Conservation (phyloP, 2,797 vertebrate genomes). For the Myioborus melanocephalus region DNA sequence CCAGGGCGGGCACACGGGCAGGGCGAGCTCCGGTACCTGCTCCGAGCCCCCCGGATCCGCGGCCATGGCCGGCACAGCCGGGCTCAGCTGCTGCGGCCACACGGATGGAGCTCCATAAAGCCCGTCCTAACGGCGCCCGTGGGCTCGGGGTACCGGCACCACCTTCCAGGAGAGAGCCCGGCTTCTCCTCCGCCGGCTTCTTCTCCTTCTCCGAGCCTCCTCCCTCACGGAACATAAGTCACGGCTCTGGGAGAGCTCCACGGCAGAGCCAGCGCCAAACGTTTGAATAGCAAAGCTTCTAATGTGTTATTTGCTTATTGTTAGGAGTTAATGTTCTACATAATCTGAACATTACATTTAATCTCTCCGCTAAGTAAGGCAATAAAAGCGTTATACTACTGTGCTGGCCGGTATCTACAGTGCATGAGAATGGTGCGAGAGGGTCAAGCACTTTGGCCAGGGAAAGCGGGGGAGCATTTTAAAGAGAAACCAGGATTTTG, state of each 20-base stretch:
- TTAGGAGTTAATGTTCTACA: slow-evolving; percentile 34
- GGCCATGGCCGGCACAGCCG: not conserved
- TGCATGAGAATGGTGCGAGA: accelerated
- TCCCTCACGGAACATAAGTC: not conserved
- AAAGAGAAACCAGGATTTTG: not conserved
- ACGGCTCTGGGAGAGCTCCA: not conserved
- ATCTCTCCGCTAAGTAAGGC: slow-evolving; percentile 52
- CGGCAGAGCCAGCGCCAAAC: not conserved
- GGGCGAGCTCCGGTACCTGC: not conserved
- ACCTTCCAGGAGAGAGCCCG: not conserved
- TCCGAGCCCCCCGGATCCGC: accelerated
- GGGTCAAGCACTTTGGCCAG: not conserved
- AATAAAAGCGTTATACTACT: slow-evolving; percentile 1
- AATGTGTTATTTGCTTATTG: slow-evolving; percentile 49
- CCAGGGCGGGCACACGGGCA: not conserved
- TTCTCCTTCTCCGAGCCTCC: not conserved
- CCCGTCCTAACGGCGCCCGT: accelerated
- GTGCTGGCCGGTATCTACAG: not conserved
- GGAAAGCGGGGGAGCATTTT: not conserved
- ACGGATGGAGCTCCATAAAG: accelerated
- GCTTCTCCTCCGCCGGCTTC: not conserved
- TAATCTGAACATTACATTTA: slow-evolving; percentile 58
- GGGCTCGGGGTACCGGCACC: not conserved
- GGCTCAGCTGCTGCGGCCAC: accelerated
- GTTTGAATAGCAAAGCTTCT: slow-evolving; percentile 10